Evolutionary conservation across 2,113 vertebrate genomes (phyloP).

Genomic region (Cavia aperea): DNA sequence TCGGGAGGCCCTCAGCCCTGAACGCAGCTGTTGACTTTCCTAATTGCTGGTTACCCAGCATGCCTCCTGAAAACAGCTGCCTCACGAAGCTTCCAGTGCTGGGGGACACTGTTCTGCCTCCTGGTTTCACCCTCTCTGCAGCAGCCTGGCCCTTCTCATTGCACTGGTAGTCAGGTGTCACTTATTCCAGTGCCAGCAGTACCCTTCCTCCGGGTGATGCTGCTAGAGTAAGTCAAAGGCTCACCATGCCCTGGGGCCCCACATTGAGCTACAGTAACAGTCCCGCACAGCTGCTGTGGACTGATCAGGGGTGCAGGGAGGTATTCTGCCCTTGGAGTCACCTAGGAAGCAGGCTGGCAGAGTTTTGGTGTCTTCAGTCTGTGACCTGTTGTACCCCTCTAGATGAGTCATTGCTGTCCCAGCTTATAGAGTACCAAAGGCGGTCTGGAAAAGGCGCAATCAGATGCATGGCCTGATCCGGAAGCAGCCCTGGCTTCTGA

Average conservation of each 20-base stretch:
- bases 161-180: not conserved
- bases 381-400: not conserved
- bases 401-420: not conserved
- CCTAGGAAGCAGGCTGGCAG: not conserved
- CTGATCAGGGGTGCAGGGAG: not conserved
- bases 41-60: not conserved
- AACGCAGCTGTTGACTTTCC: not conserved
- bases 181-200: not conserved
- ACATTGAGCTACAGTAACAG: not conserved
- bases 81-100: not conserved
- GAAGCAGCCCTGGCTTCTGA: not conserved
- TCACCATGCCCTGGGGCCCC: not conserved
- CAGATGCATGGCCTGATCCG: not conserved
- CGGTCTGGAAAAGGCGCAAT: not conserved
- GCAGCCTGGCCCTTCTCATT: not conserved
- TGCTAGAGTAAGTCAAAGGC: not conserved
- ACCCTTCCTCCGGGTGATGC: not conserved
- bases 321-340: not conserved
- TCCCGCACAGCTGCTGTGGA: not conserved
- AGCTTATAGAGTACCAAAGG: not conserved
- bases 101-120: not conserved
- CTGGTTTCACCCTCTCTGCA: not conserved
- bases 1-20: not conserved
- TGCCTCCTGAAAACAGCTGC: not conserved
- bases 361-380: not conserved